A percentile compares a stretch with the other conserved stretches of the same genome.
These are phyloP conservation scores for Sphaeramia orbicularis DNA, from an alignment of 2,797 vertebrate species.

Conservation along the genomic window DNA sequence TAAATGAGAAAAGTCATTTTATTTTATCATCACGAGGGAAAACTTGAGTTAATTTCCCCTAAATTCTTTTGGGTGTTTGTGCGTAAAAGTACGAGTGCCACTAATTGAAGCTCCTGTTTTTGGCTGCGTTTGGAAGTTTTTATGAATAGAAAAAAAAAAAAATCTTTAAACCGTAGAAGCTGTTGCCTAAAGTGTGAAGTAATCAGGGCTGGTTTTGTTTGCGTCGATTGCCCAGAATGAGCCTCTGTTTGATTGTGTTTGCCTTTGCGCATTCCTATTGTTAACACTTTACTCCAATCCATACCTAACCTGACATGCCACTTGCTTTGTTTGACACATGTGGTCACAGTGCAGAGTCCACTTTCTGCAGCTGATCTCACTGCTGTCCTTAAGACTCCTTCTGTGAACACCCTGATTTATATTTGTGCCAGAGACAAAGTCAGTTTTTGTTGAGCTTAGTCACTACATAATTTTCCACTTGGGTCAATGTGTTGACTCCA, in stretches of 20 bases:
- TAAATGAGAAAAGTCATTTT: background rate
- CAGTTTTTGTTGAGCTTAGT: background rate
- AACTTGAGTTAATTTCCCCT: background rate
- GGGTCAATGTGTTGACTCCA: slow-evolving; percentile 19
- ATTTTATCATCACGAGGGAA: background rate
- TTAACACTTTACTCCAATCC: background rate
- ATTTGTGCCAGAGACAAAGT: background rate
- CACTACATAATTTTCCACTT: slow-evolving; percentile 13
- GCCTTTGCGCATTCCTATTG: background rate
- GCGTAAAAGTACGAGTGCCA: background rate
- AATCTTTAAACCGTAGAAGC: no score
- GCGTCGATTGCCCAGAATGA: background rate
- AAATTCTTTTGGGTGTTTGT: slow-evolving; percentile 9
- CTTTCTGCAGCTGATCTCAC: slow-evolving; percentile 1
- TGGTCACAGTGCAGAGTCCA: background rate
- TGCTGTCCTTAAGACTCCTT: slow-evolving; percentile 7
- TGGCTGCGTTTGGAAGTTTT: background rate
- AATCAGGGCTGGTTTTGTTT: background rate
- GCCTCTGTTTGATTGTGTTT: background rate
- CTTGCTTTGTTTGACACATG: slow-evolving; percentile 31
- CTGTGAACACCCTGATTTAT: slow-evolving; percentile 13
- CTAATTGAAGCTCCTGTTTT: background rate
- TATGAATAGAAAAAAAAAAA: background rate
- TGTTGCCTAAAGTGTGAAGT: background rate
- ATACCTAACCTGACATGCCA: background rate